Base-by-base conservation (phyloP, 92 coral and sea anemone genomes). In the Parazoanthus atlanticus region DNA sequence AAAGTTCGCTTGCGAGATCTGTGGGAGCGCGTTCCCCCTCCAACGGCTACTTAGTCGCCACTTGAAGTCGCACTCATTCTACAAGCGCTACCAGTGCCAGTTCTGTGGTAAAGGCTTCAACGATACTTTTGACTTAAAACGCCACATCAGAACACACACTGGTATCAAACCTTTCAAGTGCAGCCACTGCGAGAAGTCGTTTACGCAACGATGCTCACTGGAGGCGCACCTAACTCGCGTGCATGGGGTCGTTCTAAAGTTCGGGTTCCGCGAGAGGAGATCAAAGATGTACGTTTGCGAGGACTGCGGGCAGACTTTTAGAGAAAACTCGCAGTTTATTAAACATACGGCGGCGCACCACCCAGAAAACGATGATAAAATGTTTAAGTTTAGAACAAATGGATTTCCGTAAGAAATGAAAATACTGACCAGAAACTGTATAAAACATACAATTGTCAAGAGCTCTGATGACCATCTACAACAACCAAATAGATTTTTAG, bases 121-220 rank as follows among this genome's bases (percentile, higher is more conserved):
- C 78, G 99, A 97, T 69, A 97, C 98, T 66, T 97, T 97, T 86
- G 99, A 97, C 88, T 89, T 97, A 61, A 97, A 97, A 91, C 98
- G 99, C 69, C 99, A 97, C 84, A 95, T 97, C 85, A 93, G 99
- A 89, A 97, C 99, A 34, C 99, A 97, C 89, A 97, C 99, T 40
- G 99, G 99, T 0, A 95, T 97, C 64, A 97, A 94, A 78, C 99
- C 99, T 43, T 97, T 97, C 72, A 95, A 94, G 86, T 97, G 99
- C 78, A 91, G 92, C 64, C 89, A 80, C 70, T 97, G 99, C 83
- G 99, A 97, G 71, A 97, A 97, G 92, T 92, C 97, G 15, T 97
- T 97, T 74, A 97, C 99, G 17, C 99, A 97, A 88, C 96, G 99
- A 13, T 97, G 99, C 64, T 97, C 99, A 5, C 76, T 97, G 90